Base-by-base conservation (phyloP, 2,113 vertebrate genomes). In the Phrynosoma blainvillii region DNA sequence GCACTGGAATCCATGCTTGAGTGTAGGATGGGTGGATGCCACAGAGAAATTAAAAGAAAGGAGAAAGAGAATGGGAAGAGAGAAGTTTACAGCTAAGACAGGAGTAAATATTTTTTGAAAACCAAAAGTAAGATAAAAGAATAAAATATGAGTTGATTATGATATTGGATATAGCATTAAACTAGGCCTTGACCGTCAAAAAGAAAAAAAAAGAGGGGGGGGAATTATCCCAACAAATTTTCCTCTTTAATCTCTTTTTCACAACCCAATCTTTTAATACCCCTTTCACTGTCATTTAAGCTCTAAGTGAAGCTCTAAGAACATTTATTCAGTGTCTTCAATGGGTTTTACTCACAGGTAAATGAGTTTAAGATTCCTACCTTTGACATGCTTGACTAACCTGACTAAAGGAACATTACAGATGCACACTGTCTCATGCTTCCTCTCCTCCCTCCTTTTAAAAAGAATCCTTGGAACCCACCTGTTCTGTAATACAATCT, bases 401-500 rank as follows among this genome's bases (percentile, higher is more conserved):
- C 14, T 70, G 1, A 68, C 23, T 47, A 76, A 47, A 42, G 30
- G 20, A 75, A 20, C 0, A 16, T 87, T 76, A 76, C 36, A 68
- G 18, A 78, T 32, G 32, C 2, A 52, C 40, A 40, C 30, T 77
- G 32, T 83, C 13, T 62, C 11, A 42, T 42, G n/a, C 25, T 59
- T 71, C 70, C 65, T 79, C 42, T 70, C 47, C 25, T 16, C 66
- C 47, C 59, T 40, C 21, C 42, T 78, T 78, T 56, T 66, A 74
- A 11, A 68, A 14, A 84, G n/a, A 68, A 56, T 84, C 18, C 42
- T 71, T 62, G 54, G 74, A 79, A 62, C 89, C 62, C 47, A 52
- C 62, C 62, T 88, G 32, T 88, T 80, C 68, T 70, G 84, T 85
- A 88, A 90, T 56, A 56, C 36, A 82, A 25, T 85, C 83, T 74